Evolutionary conservation across 2,113 vertebrate species (phyloP), one percentile per base, ranked within the genome.

Genomic region (Pseudopipra pipra): DNA sequence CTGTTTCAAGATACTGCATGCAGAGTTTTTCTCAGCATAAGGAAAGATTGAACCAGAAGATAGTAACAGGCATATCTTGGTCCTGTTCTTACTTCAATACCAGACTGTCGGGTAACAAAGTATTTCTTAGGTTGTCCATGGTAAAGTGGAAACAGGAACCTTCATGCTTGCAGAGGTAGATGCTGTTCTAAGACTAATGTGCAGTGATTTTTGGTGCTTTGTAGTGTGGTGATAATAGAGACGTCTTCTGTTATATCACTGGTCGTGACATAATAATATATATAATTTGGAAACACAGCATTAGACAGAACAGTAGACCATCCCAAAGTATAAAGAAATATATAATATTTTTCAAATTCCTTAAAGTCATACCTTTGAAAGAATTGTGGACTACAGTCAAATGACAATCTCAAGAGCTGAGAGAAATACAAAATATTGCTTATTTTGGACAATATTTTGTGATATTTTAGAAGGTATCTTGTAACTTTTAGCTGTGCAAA

Each of bases 171-270:
- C 9, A 62, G 27, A 21, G 8, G n/a, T 18, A 75, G 31, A 39
- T 23, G 18, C 8, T 44, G 5, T 71, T 87, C 28, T 74, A 66
- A 77, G 25, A 47, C 8, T 43, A 47, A 37, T 4, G 7, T 2
- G 1, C 0, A 0, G 17, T 31, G 43, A n/a, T 5, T 62, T 92
- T 78, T 88, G n/a, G 11, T 76, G 19, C 14, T 71, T 24, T 1
- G 0, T 7, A 31, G 1, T 16, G 20, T 66, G n/a, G 11, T 30
- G 14, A n/a, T 22, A 74, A 44, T 22, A 67, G 16, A 58, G 16
- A 41, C 4, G 5, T n/a, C 33, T 80, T 63, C 35, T 66, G 6
- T n/a, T 56, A 21, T 8, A 61, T 39, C 41, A 65, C 7, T 54
- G 25, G 18, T 61, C n/a, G 25, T 47, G 41, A 52, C 8, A 28